Base-by-base conservation (phyloP, 1,140 invertebrate species). In the Solenopsis fugax region DNA sequence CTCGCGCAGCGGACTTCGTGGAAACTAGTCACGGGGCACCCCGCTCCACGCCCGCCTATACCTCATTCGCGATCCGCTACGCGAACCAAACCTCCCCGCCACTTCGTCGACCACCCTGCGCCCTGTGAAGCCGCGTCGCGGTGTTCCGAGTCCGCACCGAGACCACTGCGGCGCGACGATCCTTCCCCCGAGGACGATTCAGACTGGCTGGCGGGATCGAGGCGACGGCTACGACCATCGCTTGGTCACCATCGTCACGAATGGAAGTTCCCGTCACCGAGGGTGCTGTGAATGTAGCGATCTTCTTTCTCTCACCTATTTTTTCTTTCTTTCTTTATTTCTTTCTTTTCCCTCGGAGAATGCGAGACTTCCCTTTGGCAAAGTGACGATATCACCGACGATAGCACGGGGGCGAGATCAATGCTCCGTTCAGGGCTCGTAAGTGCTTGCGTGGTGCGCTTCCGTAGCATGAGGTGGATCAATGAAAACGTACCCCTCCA, bases 401-500 rank as follows among this genome's bases (percentile, higher is more conserved):
- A 7, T 7, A 41, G 13, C 52, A 52, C 72, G 29, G n/a, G 29
- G 24, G 54, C 12, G 29, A 65, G 58, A 89, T 89, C 75, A 81
- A 87, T 89, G 81, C 80, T 86, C 72, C 77, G 88, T 75, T 88
- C 87, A 93, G 93, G 92, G 91, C 94, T 93, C 80, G 92, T 86
- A 78, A 91, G 84, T 90, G 80, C 89, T 78, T 80, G 81, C 81
- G 77, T 87, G 69, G 81, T 76, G 60, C 54, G 62, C 89, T 85
- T 85, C 89, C 87, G 89, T 90, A 56, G 75, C 90, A 77, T 64
- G 64, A 65, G 69, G 93, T 87, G 94, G 95, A 95, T 95, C 95
- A 95, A 95, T 95, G 95, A 95, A 94, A 94, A 93, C 93, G 87
- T 92, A 93, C 92, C 93, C 93, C 91, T 92, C 92, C 90, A 87